Evolutionary conservation across 92 coral and sea anemone genomes (phyloP).

Genomic region (Siderastrea radians): DNA sequence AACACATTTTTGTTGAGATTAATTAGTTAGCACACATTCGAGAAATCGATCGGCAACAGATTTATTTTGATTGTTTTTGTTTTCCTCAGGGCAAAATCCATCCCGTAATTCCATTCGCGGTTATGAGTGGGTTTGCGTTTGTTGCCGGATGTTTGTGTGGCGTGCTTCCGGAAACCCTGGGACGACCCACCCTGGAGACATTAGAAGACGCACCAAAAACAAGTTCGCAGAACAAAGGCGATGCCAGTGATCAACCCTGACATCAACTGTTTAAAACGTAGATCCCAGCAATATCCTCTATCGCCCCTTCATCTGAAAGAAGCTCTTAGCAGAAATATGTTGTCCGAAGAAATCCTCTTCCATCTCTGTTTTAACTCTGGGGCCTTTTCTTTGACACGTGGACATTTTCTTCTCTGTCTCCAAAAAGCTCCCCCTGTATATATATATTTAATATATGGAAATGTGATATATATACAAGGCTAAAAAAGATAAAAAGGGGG

Average conservation of each 20-base stretch:
- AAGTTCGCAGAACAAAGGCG: not conserved
- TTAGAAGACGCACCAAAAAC: slow-evolving; percentile 53
- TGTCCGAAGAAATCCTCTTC: too few relatives aligned
- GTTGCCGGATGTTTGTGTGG: slow-evolving; percentile 75
- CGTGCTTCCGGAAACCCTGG: slow-evolving; percentile 83
- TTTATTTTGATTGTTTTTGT: not conserved
- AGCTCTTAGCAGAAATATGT: too few relatives aligned
- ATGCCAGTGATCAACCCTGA: not conserved
- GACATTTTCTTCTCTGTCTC: too few relatives aligned
- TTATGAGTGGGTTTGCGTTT: slow-evolving; percentile 77
- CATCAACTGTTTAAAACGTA: too few relatives aligned
- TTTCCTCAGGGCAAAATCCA: slow-evolving; percentile 65
- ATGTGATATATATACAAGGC: too few relatives aligned
- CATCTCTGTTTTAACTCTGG: too few relatives aligned
- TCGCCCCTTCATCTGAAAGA: too few relatives aligned
- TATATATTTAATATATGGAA: too few relatives aligned
- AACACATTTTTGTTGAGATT: not conserved
- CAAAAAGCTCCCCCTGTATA: too few relatives aligned
- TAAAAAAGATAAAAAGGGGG: too few relatives aligned
- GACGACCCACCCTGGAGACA: slow-evolving; percentile 81
- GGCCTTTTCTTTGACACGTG: too few relatives aligned
- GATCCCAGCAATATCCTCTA: too few relatives aligned
- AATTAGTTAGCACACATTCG: not conserved
- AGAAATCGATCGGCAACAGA: not conserved
- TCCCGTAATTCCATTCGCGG: slow-evolving; percentile 77